phyloP scores from a whole-genome alignment of 1,140 invertebrate genomes.

The Aleiodes sp. region DNA sequence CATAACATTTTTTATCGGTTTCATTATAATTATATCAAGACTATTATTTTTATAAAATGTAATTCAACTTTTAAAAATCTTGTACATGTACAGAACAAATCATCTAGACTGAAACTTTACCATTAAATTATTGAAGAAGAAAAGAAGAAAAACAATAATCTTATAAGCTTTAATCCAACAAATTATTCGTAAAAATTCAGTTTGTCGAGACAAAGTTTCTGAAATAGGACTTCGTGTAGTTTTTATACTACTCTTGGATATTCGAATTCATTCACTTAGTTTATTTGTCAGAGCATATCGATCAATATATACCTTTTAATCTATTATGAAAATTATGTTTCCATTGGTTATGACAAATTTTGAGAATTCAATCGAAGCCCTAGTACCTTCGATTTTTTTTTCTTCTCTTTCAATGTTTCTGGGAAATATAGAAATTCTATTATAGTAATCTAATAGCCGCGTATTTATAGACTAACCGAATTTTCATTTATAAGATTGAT shows the following conservation, averaged over 20 bases:
- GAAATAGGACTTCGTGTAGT: no score
- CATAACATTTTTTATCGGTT: not conserved
- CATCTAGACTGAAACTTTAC: constrained; percentile 5
- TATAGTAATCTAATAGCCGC: not conserved
- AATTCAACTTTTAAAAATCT: not conserved
- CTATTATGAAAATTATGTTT: no score
- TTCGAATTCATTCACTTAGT: no score
- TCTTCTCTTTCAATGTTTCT: not conserved
- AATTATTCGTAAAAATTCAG: no score
- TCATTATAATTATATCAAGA: not conserved
- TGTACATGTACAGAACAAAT: not conserved
- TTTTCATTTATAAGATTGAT: constrained; percentile 29
- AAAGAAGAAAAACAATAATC: not conserved
- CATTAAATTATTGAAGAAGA: not conserved
- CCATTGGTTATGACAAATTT: no score
- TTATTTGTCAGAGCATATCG: no score
- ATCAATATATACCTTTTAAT: no score
- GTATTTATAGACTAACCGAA: constrained; percentile 43
- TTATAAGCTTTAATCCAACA: not conserved
- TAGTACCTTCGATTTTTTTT: no score
- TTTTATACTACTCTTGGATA: no score
- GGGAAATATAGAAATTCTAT: not conserved
- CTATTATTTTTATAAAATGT: not conserved
- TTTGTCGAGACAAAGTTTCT: no score
- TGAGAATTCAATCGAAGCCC: no score